Conservation (phyloP, 2,113 vertebrate genomes). For the Oxyura jamaicensis region DNA sequence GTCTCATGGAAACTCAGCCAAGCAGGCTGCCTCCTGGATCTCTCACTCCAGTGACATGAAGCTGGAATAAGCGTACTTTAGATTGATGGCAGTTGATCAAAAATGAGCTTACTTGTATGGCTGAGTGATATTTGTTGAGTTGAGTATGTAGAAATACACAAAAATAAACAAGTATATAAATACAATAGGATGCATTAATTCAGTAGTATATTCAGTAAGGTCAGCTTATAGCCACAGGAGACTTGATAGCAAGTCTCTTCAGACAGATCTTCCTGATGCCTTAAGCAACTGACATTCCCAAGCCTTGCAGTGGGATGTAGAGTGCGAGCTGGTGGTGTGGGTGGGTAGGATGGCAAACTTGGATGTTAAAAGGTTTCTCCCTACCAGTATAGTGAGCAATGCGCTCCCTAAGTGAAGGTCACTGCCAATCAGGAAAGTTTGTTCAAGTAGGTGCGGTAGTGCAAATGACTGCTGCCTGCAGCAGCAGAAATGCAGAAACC, state of each 20-base stretch:
- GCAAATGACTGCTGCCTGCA: not conserved
- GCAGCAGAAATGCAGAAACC: not conserved
- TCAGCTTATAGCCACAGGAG: not conserved
- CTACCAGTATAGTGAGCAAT: not conserved
- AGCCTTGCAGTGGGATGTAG: not conserved
- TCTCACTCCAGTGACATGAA: constrained; percentile 38
- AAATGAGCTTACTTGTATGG: not conserved
- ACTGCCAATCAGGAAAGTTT: not conserved
- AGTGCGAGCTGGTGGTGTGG: not conserved
- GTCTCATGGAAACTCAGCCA: constrained; percentile 33
- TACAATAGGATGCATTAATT: not conserved
- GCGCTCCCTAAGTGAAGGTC: not conserved
- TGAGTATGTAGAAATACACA: not conserved
- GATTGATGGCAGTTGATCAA: not conserved
- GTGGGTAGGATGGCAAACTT: not conserved
- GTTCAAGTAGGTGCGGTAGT: not conserved
- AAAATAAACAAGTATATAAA: not conserved
- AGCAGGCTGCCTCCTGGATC: not conserved
- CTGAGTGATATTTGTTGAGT: not conserved
- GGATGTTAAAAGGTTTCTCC: not conserved
- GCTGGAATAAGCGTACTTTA: constrained; percentile 10
- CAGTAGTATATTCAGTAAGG: not conserved
- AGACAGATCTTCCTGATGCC: not conserved
- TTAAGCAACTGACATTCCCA: not conserved
- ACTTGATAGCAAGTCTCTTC: not conserved